These are phyloP conservation scores for Nothocercus julius DNA, from an alignment of 2,113 vertebrate genomes.

Conservation along the genomic window DNA sequence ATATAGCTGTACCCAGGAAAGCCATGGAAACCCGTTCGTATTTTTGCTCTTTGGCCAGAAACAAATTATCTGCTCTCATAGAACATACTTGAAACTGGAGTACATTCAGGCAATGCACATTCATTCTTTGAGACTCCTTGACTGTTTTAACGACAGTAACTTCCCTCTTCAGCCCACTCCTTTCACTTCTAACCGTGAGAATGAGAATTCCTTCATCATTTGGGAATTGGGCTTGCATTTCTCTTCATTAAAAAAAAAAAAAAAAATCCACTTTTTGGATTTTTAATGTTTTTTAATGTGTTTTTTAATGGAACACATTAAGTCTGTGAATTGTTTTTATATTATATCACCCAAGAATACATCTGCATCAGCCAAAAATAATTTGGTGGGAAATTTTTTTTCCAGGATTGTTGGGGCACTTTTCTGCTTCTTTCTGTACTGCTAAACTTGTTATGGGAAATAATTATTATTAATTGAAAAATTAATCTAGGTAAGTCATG, in stretches of 20 bases:
- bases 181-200: slow-evolving; percentile 24
- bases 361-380: too few species aligned
- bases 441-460: background rate
- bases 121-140: slow-evolving; percentile 48
- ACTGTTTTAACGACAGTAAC: slow-evolving; percentile 13
- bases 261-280: background rate
- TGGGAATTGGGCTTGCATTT: background rate
- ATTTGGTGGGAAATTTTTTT: background rate
- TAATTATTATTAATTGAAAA: background rate
- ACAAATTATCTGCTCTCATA: slow-evolving; percentile 43
- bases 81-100: slow-evolving; percentile 33
- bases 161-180: slow-evolving; percentile 53
- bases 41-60: slow-evolving; percentile 24
- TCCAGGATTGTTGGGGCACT: background rate
- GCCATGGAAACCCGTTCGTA: slow-evolving; percentile 18
- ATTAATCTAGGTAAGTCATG: background rate
- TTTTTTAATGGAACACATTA: background rate
- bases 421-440: background rate
- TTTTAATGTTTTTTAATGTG: too few species aligned
- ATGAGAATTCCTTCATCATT: slow-evolving; percentile 36
- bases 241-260: background rate
- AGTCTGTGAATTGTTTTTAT: background rate
- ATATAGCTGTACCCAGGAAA: background rate
- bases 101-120: slow-evolving; percentile 31
- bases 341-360: too few species aligned